phyloP scores from a whole-genome alignment of 2,113 vertebrate genomes.

The Piaya cayana region DNA sequence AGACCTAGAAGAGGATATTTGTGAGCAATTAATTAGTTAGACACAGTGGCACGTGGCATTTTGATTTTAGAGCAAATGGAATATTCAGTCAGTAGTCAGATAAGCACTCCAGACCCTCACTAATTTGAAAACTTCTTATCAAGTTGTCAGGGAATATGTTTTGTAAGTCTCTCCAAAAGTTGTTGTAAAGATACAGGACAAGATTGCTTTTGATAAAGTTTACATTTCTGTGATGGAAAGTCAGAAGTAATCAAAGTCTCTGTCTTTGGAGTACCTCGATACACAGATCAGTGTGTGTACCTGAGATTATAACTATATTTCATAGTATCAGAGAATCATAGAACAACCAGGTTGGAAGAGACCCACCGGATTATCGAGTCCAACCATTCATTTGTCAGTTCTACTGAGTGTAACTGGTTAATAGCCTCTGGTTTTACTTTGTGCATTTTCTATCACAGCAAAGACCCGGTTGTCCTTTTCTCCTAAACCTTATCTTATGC shows the following conservation, averaged over 20 bases:
- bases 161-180: background rate
- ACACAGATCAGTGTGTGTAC: fast-evolving
- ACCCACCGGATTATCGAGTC: too few relatives aligned
- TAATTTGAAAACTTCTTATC: background rate
- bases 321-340: too few relatives aligned
- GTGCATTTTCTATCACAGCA: background rate
- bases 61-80: background rate
- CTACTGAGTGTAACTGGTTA: background rate
- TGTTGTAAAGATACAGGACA: background rate
- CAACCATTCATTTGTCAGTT: too few relatives aligned
- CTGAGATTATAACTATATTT: background rate
- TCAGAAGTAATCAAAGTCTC: background rate
- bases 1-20: background rate
- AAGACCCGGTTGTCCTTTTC: background rate
- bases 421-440: background rate
- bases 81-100: background rate
- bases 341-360: too few relatives aligned
- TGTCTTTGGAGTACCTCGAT: background rate
- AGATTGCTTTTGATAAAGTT: background rate
- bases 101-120: background rate
- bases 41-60: background rate
- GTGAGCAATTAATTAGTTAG: background rate
- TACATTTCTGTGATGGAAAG: background rate
- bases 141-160: background rate
- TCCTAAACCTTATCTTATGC: background rate